These are phyloP conservation scores for Potorous gilbertii DNA, from an alignment of 2,797 vertebrate genomes.

Conservation along the genomic window DNA sequence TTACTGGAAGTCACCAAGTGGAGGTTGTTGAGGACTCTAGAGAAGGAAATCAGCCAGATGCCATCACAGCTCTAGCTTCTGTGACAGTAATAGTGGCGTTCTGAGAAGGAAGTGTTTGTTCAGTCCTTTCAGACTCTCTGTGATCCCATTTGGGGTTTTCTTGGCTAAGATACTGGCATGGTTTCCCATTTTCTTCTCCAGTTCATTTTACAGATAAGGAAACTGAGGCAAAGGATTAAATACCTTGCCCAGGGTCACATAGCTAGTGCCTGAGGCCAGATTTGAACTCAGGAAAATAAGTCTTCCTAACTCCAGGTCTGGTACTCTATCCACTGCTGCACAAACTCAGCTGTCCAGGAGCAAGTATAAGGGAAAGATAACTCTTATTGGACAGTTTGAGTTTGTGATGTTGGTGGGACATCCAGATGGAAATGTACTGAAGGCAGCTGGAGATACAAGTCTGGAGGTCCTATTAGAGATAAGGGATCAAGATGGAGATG, in stretches of 20 bases:
- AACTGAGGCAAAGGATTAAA: neutral
- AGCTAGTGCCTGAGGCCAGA: neutral
- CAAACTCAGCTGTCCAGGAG: neutral
- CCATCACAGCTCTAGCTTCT: neutral
- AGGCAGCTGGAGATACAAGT: neutral
- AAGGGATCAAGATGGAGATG: neutral
- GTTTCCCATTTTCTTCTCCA: neutral
- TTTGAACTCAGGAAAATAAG: neutral
- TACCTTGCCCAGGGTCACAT: neutral
- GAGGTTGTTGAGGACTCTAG: neutral
- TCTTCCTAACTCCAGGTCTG: neutral
- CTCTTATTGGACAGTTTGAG: neutral
- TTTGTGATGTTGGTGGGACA: neutral
- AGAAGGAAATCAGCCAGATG: neutral
- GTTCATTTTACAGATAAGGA: neutral
- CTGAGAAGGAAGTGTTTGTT: no score
- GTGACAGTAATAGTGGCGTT: neutral
- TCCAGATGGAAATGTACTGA: neutral
- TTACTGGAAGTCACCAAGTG: neutral
- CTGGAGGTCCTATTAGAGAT: neutral
- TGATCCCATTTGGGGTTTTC: neutral
- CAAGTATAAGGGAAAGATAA: neutral
- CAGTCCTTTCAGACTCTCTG: neutral
- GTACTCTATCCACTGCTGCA: accelerated
- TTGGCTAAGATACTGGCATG: neutral